Conservation (phyloP, 2,797 vertebrate genomes). For the Cuculus canorus region DNA sequence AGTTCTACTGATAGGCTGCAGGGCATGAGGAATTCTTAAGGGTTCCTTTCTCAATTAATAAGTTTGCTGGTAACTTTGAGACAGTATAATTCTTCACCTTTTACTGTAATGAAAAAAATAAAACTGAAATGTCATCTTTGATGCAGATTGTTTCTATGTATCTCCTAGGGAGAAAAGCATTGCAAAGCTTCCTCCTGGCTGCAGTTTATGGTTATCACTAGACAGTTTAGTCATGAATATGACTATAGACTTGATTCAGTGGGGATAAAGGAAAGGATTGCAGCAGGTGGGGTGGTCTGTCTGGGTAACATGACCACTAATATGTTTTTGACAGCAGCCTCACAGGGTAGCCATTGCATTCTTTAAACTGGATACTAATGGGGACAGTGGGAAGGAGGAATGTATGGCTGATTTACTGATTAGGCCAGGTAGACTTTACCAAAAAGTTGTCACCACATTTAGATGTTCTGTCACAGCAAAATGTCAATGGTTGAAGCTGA, state of each 20-base stretch:
- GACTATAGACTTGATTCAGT: not conserved
- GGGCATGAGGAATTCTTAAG: not conserved
- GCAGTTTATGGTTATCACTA: not conserved
- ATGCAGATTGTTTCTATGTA: not conserved
- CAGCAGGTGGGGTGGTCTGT: not conserved
- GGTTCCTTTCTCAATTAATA: not conserved
- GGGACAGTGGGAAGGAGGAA: not conserved
- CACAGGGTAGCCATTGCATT: not conserved
- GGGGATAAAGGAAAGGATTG: not conserved
- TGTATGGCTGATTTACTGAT: not conserved
- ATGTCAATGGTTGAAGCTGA: not conserved
- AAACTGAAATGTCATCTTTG: not conserved
- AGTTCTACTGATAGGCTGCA: not conserved
- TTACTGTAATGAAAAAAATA: not conserved
- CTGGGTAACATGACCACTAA: not conserved
- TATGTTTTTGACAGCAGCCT: not conserved
- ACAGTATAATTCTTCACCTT: not conserved
- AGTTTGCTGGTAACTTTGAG: not conserved
- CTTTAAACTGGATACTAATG: not conserved
- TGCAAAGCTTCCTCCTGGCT: not conserved
- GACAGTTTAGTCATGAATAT: not conserved
- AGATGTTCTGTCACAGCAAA: not conserved
- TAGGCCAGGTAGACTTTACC: not conserved
- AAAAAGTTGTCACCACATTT: not conserved
- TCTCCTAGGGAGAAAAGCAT: not conserved